phyloP scores from a whole-genome alignment of 2,888 invertebrate genomes.

The Nephrocerus scutellatus region DNA sequence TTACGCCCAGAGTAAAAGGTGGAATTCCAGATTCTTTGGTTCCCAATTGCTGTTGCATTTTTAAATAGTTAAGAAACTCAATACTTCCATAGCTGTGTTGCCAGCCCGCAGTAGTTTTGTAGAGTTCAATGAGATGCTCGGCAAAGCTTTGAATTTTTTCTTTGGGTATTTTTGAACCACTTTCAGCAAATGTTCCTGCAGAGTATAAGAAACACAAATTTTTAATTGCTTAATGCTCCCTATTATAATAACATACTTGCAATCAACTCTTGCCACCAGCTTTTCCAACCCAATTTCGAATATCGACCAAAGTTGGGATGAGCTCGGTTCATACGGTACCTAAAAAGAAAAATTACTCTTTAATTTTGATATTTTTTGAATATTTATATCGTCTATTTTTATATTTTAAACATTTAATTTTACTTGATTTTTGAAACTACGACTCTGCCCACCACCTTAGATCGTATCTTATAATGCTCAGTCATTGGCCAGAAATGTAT shows the following conservation, averaged over 20 bases:
- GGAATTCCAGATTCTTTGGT: slow-evolving; percentile 19
- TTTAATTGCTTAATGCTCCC: no score
- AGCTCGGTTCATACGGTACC: slow-evolving; percentile 53
- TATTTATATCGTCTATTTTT: background rate
- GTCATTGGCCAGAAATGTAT: no score
- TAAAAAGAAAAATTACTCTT: slow-evolving; percentile 15
- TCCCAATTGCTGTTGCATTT: slow-evolving; percentile 32
- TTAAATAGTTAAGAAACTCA: slow-evolving; percentile 58
- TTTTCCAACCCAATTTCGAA: slow-evolving; percentile 62
- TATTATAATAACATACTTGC: no score
- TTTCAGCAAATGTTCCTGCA: slow-evolving; percentile 40
- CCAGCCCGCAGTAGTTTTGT: slow-evolving; percentile 69
- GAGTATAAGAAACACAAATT: slow-evolving; percentile 1
- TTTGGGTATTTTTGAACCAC: slow-evolving; percentile 38
- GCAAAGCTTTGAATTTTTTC: slow-evolving; percentile 52
- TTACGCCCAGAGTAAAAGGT: slow-evolving; percentile 58
- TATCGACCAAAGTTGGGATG: slow-evolving; percentile 76
- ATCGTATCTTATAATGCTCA: no score
- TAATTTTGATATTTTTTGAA: background rate
- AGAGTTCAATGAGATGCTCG: slow-evolving; percentile 59
- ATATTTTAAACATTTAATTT: slow-evolving; percentile 1
- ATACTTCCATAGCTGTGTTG: slow-evolving; percentile 58
- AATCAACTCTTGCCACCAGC: slow-evolving; percentile 68
- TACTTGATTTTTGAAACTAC: background rate
- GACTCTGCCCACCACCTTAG: no score